Percentiles rank a stretch among this genome's conserved stretches.
Evolutionary conservation across 2,888 invertebrate species (phyloP).

Genomic region (Ptilodon capucinus): DNA sequence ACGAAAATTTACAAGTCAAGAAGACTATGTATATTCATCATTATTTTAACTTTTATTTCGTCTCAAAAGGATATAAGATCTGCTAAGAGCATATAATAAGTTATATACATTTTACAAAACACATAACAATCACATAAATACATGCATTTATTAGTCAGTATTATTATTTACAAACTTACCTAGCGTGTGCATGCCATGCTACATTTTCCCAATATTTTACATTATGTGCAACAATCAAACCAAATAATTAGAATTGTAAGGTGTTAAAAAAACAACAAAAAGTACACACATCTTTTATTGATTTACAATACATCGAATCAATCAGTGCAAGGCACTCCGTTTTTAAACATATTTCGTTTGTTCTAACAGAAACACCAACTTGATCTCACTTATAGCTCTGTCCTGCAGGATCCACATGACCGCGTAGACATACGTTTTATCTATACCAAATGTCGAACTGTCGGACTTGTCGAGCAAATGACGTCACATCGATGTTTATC

Average conservation of each 20-base stretch:
- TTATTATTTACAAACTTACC: slow-evolving; percentile 46
- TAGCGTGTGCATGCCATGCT: slow-evolving; percentile 34
- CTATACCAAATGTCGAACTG: too few relatives aligned
- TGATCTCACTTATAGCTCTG: too few relatives aligned
- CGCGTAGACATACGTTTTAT: too few relatives aligned
- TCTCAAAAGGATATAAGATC: slow-evolving; percentile 4
- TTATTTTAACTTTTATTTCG: neutral
- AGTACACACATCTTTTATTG: slow-evolving; percentile 46
- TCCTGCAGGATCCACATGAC: too few relatives aligned
- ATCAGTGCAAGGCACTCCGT: slow-evolving; percentile 32
- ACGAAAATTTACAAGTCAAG: too few relatives aligned
- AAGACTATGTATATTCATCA: neutral
- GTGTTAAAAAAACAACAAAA: slow-evolving; percentile 35
- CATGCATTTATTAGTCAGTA: slow-evolving; percentile 37
- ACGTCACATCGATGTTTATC: too few relatives aligned
- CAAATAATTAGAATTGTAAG: slow-evolving; percentile 9
- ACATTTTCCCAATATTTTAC: slow-evolving; percentile 22
- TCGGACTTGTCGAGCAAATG: too few relatives aligned
- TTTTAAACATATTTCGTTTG: neutral
- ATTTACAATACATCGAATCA: slow-evolving; percentile 36
- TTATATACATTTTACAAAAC: slow-evolving; percentile 7
- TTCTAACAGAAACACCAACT: too few relatives aligned
- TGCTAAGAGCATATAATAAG: neutral
- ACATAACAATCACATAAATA: slow-evolving; percentile 1
- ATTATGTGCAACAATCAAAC: slow-evolving; percentile 22